Conservation (phyloP, 2,797 vertebrate species). For the Glyptemys insculpta region DNA sequence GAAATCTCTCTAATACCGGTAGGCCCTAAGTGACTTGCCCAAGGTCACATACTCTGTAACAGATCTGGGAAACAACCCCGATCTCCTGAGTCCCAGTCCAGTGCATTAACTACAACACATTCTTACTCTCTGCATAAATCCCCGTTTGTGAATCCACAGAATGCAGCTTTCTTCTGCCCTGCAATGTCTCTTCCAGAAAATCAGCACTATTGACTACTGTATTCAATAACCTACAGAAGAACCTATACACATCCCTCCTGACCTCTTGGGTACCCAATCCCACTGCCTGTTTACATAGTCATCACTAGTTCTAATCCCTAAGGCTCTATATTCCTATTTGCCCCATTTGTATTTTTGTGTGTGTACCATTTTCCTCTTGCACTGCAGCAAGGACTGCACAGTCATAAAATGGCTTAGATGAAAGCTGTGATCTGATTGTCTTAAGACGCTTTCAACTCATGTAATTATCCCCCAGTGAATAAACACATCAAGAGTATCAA, state of each 20-base stretch:
- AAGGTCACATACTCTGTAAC: neutral
- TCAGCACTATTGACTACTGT: neutral
- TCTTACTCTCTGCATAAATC: neutral
- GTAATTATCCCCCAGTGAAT: neutral
- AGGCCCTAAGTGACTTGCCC: neutral
- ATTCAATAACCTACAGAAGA: neutral
- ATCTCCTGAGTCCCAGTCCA: neutral
- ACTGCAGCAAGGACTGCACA: neutral
- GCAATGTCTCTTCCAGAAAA: neutral
- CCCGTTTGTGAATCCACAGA: neutral
- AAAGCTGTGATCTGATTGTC: neutral
- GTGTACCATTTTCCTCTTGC: neutral
- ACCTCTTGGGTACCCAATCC: neutral
- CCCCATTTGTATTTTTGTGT: neutral
- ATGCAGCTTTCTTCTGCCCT: neutral
- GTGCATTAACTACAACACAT: neutral
- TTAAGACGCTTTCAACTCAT: neutral
- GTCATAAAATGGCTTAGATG: neutral
- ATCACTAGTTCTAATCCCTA: neutral
- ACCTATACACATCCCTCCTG: fast-evolving
- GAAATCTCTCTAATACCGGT: neutral
- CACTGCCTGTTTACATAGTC: neutral
- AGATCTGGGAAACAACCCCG: neutral
- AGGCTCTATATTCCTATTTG: neutral
- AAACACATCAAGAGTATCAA: neutral